These are phyloP conservation scores for Noctua fimbriata DNA, from an alignment of 2,888 invertebrate species.

Conservation along the genomic window DNA sequence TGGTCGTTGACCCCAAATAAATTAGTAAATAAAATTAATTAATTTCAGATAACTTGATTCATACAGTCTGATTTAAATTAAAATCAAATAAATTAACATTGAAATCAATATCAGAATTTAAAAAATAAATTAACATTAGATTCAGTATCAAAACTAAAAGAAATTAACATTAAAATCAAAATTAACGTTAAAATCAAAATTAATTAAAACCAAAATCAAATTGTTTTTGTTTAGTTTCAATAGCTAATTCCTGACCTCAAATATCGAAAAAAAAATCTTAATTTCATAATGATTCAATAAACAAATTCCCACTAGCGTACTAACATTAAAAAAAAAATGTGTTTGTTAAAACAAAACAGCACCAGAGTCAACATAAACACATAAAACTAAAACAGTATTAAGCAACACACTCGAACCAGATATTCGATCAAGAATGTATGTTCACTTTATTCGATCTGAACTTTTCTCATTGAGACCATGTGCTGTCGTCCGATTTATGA, in stretches of 20 bases:
- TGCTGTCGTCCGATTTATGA: conserved; percentile 68
- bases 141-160: too few relatives aligned
- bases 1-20: background rate
- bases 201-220: too few relatives aligned
- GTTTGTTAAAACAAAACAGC: conserved; percentile 17
- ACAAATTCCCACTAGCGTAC: too few relatives aligned
- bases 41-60: too few relatives aligned
- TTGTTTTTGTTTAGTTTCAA: background rate
- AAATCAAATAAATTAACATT: too few relatives aligned
- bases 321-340: too few relatives aligned
- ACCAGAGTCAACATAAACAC: conserved; percentile 5
- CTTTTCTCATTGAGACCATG: conserved; percentile 67
- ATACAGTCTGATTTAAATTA: too few relatives aligned
- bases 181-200: too few relatives aligned
- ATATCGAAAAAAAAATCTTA: background rate
- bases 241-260: background rate
- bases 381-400: conserved; percentile 37
- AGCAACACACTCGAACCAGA: conserved; percentile 20
- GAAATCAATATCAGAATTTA: too few relatives aligned
- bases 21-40: too few relatives aligned
- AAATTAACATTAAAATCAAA: too few relatives aligned
- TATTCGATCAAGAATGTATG: conserved; percentile 48
- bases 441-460: conserved; percentile 57
- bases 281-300: background rate
- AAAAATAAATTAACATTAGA: too few relatives aligned